phyloP scores from a whole-genome alignment of 2,888 invertebrate species.

The Drosophila lacicola region DNA sequence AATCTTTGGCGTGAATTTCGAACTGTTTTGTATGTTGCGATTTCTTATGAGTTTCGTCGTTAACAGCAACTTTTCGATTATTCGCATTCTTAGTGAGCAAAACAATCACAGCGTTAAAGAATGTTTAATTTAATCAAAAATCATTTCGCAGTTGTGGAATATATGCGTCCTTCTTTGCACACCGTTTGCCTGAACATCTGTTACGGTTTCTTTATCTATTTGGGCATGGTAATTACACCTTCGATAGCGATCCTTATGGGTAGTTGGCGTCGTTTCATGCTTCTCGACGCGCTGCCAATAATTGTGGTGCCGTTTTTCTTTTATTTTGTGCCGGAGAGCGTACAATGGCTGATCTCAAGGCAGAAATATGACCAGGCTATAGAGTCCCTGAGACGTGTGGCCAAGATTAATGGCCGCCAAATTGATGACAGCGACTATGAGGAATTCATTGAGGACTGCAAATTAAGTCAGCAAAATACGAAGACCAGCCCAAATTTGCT shows the following conservation, averaged over 20 bases:
- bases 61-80: conserved; percentile 88
- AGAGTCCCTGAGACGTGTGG: conserved; percentile 86
- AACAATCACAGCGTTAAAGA: fast-evolving
- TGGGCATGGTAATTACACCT: conserved; percentile 86
- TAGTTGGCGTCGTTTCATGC: conserved; percentile 86
- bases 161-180: conserved; percentile 85
- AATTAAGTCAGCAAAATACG: conserved; percentile 59
- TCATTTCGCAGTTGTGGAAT: conserved; percentile 86
- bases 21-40: conserved; percentile 86
- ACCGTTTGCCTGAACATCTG: conserved; percentile 87
- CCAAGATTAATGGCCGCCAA: conserved; percentile 85
- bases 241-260: conserved; percentile 85
- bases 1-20: conserved; percentile 85
- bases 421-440: conserved; percentile 82
- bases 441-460: conserved; percentile 79
- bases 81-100: conserved; percentile 87
- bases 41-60: conserved; percentile 87
- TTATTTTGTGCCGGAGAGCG: conserved; percentile 87
- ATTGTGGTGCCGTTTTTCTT: conserved; percentile 86
- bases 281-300: conserved; percentile 86
- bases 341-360: conserved; percentile 87
- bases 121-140: fast-evolving
- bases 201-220: conserved; percentile 87
- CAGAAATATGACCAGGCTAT: conserved; percentile 86
- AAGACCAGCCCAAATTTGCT: conserved; percentile 83